Evolutionary conservation across 2,797 vertebrate species (phyloP).

Genomic region (Rhinella marina): DNA sequence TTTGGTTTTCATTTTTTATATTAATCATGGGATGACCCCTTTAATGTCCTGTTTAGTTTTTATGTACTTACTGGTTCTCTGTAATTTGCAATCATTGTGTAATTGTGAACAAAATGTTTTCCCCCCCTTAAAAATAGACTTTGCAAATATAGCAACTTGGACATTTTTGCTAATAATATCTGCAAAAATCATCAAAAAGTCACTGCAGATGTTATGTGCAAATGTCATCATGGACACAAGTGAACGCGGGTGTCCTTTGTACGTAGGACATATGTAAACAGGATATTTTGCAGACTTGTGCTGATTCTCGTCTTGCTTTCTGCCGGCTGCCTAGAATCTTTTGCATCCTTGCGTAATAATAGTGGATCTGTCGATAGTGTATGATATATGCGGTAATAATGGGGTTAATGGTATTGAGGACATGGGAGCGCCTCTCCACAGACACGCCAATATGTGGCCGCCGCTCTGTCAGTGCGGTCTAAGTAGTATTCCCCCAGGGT

Average conservation of each 20-base stretch:
- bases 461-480: neutral
- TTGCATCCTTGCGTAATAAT: neutral
- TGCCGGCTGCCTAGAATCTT: neutral
- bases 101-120: neutral
- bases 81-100: neutral
- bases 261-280: neutral
- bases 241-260: neutral
- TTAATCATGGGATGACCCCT: too few relatives aligned
- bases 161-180: neutral
- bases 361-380: neutral
- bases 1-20: too few relatives aligned
- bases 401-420: constrained; percentile 13
- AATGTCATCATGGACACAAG: neutral
- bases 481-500: constrained; percentile 28
- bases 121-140: neutral
- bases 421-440: neutral
- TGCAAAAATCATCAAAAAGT: neutral
- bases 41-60: too few relatives aligned
- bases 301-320: neutral
- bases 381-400: neutral
- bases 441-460: constrained; percentile 29
- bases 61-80: neutral
- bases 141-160: neutral
- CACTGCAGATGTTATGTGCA: neutral
- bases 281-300: neutral